Evolutionary conservation across 2,888 invertebrate species (phyloP).

Genomic region (Tubulanus polymorphus): DNA sequence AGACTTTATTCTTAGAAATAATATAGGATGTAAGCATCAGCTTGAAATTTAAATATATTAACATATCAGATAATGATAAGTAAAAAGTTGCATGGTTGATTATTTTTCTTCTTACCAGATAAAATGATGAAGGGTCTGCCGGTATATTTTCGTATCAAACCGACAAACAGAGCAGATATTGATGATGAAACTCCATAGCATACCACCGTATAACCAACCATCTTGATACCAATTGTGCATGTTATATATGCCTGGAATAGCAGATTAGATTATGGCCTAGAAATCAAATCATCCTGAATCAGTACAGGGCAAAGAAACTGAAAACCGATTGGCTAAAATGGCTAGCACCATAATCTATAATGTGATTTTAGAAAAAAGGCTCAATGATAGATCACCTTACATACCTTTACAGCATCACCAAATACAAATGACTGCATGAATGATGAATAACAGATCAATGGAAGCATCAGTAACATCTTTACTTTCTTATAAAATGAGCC

Average conservation of each 20-base stretch:
- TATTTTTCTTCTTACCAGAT: constrained; percentile 40
- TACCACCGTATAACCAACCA: constrained; percentile 96
- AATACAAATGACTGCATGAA: constrained; percentile 41
- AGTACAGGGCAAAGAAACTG: too few relatives aligned
- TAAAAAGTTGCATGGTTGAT: too few relatives aligned
- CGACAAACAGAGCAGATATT: constrained; percentile 83
- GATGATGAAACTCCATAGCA: constrained; percentile 94
- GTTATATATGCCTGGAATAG: constrained; percentile 44
- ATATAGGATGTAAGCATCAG: too few relatives aligned
- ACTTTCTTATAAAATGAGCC: constrained; percentile 30
- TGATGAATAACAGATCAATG: constrained; percentile 37
- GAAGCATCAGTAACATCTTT: constrained; percentile 32
- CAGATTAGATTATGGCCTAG: too few relatives aligned
- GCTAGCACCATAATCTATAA: too few relatives aligned
- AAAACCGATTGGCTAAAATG: too few relatives aligned
- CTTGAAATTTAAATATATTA: too few relatives aligned
- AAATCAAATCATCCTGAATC: too few relatives aligned
- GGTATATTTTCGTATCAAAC: constrained; percentile 85
- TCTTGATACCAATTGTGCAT: constrained; percentile 66
- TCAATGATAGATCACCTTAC: too few relatives aligned
- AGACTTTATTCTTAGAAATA: not conserved
- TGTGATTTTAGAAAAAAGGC: too few relatives aligned
- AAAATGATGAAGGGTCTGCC: constrained; percentile 77
- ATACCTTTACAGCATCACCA: constrained; percentile 47
- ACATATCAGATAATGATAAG: too few relatives aligned